Evolutionary conservation across 2,888 invertebrate genomes (phyloP), one percentile per base, ranked within the genome.

Genomic region (Brachyptera risi): DNA sequence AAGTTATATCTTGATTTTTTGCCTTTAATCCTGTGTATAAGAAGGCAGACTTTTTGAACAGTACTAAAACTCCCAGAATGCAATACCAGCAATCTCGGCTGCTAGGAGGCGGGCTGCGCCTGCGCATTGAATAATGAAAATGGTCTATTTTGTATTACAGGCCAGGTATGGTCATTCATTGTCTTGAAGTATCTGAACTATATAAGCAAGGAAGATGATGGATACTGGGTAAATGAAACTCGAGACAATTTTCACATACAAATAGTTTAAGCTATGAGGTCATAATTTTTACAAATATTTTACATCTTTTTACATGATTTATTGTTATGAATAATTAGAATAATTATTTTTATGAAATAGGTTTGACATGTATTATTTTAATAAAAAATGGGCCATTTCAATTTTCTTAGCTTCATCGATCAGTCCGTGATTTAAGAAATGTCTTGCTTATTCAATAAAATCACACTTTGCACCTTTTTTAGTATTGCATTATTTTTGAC

Each of bases 231-330:
- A n/a, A n/a, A n/a, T n/a, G n/a, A n/a, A 31, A 31, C 31, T 31
- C 31, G 31, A 31, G 7, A 31, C 31, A 31, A 31, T 31, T 7
- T 31, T 62, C 58, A 59, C 59, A 59, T 62, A 62, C 58, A 62
- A 62, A 62, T 58, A 59, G 42, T 62, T 62, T 59, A 59, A 62
- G 62, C 59, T 62, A 59, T 62, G 59, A 62, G 59, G 37, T 59
- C 54, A 54, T 62, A 62, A 35, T 59, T 54, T 51, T 59, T 62
- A 54, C 54, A 54, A 54, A 54, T 54, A 54, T 54, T 54, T 54
- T 54, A 54, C 54, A 54, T 54, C 31, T 54, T 54, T 54, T 37
- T 54, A 54, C 35, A 54, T 21, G 21, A 44, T 44, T n/a, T 54
- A 54, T 26, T 37, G 21, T 54, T 54, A 54, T 21, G 54, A 54